These are phyloP conservation scores for Lagopus leucura DNA, from an alignment of 2,113 vertebrate species.

Conservation along the genomic window DNA sequence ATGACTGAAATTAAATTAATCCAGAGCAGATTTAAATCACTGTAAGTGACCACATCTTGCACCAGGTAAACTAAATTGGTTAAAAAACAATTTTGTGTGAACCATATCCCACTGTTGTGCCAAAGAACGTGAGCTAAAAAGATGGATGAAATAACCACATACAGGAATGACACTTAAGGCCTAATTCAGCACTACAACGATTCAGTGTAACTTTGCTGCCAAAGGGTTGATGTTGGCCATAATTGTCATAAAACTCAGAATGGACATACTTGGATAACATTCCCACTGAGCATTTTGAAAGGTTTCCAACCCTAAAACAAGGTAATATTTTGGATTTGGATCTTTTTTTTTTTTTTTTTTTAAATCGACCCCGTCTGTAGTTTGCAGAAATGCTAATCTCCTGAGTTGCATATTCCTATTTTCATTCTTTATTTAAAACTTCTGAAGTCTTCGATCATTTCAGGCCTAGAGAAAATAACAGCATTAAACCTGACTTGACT, in stretches of 20 bases:
- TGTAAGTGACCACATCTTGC: background rate
- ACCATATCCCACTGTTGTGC: background rate
- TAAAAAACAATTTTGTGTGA: background rate
- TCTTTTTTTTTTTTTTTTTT: no score
- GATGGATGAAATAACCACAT: conserved; percentile 1
- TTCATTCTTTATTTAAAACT: conserved; percentile 66
- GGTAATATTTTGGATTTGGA: background rate
- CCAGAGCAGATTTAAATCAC: background rate
- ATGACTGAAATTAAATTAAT: background rate
- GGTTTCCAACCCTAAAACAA: conserved; percentile 37
- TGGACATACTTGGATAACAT: conserved; percentile 1
- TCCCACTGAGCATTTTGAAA: conserved; percentile 61
- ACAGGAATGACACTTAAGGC: background rate
- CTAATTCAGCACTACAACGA: background rate
- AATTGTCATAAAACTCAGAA: conserved; percentile 21
- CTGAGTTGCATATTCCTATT: conserved; percentile 53
- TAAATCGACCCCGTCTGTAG: conserved; percentile 30
- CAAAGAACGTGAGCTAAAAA: background rate
- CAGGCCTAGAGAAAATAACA: conserved; percentile 51
- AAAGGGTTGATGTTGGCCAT: background rate
- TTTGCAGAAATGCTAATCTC: conserved; percentile 59
- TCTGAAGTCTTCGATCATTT: conserved; percentile 60
- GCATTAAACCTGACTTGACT: conserved; percentile 37
- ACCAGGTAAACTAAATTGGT: background rate
- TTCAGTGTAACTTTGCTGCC: background rate